phyloP scores from a whole-genome alignment of 2,113 vertebrate species.

The Eclectus roratus region DNA sequence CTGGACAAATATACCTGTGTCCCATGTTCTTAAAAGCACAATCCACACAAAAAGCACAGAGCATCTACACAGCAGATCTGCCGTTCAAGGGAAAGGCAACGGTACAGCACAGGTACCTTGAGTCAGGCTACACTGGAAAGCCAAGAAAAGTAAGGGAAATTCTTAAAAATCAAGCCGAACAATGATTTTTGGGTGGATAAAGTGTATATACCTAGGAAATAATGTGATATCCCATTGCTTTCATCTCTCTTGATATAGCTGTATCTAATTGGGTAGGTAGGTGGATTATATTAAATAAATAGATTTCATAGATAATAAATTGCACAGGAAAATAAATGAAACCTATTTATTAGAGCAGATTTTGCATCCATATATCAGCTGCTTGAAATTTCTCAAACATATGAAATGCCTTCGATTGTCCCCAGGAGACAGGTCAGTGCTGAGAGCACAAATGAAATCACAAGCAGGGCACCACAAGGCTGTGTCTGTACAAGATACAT shows the following conservation, averaged over 20 bases:
- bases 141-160: neutral
- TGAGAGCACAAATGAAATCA: neutral
- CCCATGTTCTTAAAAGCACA: neutral
- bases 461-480: neutral
- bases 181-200: neutral
- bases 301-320: neutral
- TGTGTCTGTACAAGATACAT: accelerated
- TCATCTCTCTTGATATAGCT: neutral
- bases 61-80: neutral
- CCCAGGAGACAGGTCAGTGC: neutral
- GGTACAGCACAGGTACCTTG: neutral
- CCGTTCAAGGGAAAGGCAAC: neutral
- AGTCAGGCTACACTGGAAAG: neutral
- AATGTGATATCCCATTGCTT: neutral
- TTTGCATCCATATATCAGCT: neutral
- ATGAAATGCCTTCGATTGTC: neutral
- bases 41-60: neutral
- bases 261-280: neutral
- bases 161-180: neutral
- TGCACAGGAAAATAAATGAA: neutral
- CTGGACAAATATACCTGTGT: neutral
- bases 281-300: neutral
- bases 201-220: neutral
- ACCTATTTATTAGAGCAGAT: neutral
- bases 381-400: neutral